Base-by-base conservation (phyloP, 2,888 invertebrate species). In the Pyrochroa serraticornis region DNA sequence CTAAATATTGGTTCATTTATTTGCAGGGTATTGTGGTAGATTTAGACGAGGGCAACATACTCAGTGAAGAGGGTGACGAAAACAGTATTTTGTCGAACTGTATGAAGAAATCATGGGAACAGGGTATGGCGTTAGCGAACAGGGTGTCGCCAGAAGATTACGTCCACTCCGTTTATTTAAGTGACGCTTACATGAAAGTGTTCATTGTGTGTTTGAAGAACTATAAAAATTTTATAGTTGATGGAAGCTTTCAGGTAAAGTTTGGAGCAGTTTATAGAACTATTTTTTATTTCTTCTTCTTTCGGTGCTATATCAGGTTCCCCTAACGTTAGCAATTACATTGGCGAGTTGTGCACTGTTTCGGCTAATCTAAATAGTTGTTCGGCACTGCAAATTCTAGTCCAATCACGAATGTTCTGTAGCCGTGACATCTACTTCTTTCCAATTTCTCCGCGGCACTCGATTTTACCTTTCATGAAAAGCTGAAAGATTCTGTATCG, bases 201-300 rank as follows among this genome's bases (percentile, higher is more conserved):
- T 93, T 93, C 73, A 87, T 92, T 1, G 89, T 91, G 68, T 84
- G 89, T 6, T 77, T 91, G 60, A 90, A 90, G 0, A 89, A 90
- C 71, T 91, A 88, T 73, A 81, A 81, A 42, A 79, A 85, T 75
- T 85, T 81, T 74, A 76, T 89, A 70, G 71, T 82, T 72, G 78
- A 78, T 70, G 73, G 73, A 31, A 56, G 65, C 31, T 80, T 81
- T 69, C 72, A 80, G 74, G 80, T 81, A 70, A 71, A 42, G 31
- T 50, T 10, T 12, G 7, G 6, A 34, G 22, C 3, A 1, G 3
- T 1, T 37, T 33, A 30, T 13, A 13, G 22, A 5, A 9, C 9
- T 46, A 53, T 12, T 46, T 53, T 38, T 39, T 50, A 36, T 14
- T 48, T 36, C 31, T 22, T 8, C 1, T 38, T 38, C n/a, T n/a